Percentiles rank a stretch among this genome's conserved stretches.
Evolutionary conservation across 2,797 vertebrate genomes (phyloP).

Genomic region (Parambassis ranga): DNA sequence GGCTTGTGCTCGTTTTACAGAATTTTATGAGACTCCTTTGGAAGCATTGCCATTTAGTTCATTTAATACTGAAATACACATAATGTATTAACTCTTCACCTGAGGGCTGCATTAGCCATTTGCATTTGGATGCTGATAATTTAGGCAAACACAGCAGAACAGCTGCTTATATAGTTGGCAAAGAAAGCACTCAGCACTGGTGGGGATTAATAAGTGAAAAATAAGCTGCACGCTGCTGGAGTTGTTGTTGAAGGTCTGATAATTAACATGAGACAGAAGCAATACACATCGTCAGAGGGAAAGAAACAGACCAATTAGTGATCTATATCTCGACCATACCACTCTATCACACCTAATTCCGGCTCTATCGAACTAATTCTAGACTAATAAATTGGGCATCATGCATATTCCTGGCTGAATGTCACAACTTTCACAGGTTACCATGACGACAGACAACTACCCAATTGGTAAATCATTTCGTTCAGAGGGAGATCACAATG

Average conservation of each 20-base stretch:
- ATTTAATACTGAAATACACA: conserved; percentile 71
- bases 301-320: conserved; percentile 53
- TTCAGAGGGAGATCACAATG: conserved; percentile 45
- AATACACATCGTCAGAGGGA: background rate
- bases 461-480: conserved; percentile 48
- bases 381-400: conserved; percentile 48
- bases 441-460: conserved; percentile 54
- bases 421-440: conserved; percentile 49
- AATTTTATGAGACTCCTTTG: conserved; percentile 20
- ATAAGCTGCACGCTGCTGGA: conserved; percentile 48
- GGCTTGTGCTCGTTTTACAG: conserved; percentile 22
- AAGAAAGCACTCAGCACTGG: conserved; percentile 22
- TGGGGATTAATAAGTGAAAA: conserved; percentile 57
- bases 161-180: conserved; percentile 26
- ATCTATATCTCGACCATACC: conserved; percentile 25
- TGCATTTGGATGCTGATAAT: conserved; percentile 48
- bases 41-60: conserved; percentile 48
- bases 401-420: conserved; percentile 36
- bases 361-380: conserved; percentile 29
- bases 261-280: conserved; percentile 59
- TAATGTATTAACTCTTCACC: conserved; percentile 45
- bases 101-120: conserved; percentile 52
- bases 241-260: conserved; percentile 45
- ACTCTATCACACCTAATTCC: conserved; percentile 29
- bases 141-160: conserved; percentile 61